Conservation (phyloP, 2,113 vertebrate species). For the Antidorcas marsupialis region DNA sequence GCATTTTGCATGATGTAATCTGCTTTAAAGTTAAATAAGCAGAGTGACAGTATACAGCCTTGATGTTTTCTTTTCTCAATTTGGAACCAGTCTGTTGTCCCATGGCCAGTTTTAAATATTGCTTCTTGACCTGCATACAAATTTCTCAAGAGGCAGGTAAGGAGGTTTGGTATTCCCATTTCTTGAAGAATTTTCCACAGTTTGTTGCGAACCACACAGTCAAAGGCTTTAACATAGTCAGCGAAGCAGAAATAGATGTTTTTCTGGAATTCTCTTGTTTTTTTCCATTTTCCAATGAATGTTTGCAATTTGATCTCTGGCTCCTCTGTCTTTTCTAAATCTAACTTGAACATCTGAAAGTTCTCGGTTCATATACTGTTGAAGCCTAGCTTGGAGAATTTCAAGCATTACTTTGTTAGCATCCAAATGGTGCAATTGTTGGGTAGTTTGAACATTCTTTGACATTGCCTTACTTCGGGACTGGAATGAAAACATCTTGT, state of each 20-base stretch:
- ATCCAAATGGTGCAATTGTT: not conserved
- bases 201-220: not conserved
- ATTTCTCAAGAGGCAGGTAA: not conserved
- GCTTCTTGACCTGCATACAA: not conserved
- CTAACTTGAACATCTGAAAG: not conserved
- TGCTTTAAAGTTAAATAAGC: not conserved
- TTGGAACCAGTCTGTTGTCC: not conserved
- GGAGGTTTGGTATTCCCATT: not conserved
- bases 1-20: not conserved
- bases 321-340: not conserved
- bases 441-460: not conserved
- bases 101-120: not conserved
- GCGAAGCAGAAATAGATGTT: not conserved
- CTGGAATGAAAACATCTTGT: not conserved
- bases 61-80: not conserved
- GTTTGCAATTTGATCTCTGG: not conserved
- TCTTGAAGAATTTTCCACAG: not conserved
- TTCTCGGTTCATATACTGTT: not conserved
- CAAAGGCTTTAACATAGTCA: not conserved
- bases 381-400: not conserved
- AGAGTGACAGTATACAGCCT: not conserved
- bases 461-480: not conserved
- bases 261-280: not conserved
- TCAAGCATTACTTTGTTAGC: not conserved
- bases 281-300: not conserved